Evolutionary conservation across 1,140 invertebrate species (phyloP).

Genomic region (Prorops nasuta): DNA sequence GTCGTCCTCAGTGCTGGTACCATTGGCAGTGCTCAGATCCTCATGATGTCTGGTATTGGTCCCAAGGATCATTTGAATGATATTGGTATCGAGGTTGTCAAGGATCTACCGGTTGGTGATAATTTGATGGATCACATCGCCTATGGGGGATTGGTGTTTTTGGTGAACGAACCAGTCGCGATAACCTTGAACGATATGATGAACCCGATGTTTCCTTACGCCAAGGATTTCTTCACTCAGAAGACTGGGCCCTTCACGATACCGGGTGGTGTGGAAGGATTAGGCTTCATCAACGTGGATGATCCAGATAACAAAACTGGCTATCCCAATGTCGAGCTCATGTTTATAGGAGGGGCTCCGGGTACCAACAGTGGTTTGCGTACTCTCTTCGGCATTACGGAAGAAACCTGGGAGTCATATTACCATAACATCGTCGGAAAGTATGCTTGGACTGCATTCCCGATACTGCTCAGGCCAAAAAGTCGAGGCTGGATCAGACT

Average conservation of each 20-base stretch:
- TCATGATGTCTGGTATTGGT: slow-evolving; percentile 80
- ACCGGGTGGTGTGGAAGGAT: slow-evolving; percentile 77
- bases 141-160: slow-evolving; percentile 67
- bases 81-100: slow-evolving; percentile 61
- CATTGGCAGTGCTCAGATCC: slow-evolving; percentile 71
- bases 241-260: slow-evolving; percentile 71
- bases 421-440: slow-evolving; percentile 56
- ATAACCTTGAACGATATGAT: slow-evolving; percentile 22
- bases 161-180: slow-evolving; percentile 59
- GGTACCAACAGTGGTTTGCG: slow-evolving; percentile 59
- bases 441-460: slow-evolving; percentile 66
- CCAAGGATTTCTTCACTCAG: slow-evolving; percentile 56
- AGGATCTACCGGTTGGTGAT: slow-evolving; percentile 72
- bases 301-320: slow-evolving; percentile 62
- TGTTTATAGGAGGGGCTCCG: slow-evolving; percentile 64
- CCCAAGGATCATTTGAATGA: slow-evolving; percentile 66
- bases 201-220: slow-evolving; percentile 37
- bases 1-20: slow-evolving; percentile 73
- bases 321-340: slow-evolving; percentile 74
- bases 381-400: slow-evolving; percentile 60
- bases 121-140: slow-evolving; percentile 80
- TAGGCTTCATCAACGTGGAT: slow-evolving; percentile 73
- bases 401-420: slow-evolving; percentile 57
- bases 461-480: slow-evolving; percentile 71
- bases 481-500: slow-evolving; percentile 70